A percentile compares a stretch with the other conserved stretches of the same genome.
These are phyloP conservation scores for Pelvicachromis taeniatus DNA, from an alignment of 2,113 vertebrate species.

Conservation along the genomic window DNA sequence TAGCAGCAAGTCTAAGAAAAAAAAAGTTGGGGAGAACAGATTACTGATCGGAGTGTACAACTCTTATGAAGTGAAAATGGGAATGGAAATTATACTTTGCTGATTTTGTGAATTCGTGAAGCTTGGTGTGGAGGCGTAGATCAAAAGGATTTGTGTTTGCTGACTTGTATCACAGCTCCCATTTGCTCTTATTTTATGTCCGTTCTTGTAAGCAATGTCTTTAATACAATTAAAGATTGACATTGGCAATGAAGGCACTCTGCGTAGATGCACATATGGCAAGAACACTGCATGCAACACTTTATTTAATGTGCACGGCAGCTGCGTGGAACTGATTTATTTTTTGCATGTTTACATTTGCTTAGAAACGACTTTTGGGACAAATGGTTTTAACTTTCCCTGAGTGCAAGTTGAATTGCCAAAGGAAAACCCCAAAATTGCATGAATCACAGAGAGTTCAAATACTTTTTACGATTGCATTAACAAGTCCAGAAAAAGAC, in stretches of 20 bases:
- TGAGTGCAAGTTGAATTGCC: neutral
- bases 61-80: neutral
- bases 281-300: neutral
- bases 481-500: neutral
- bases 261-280: neutral
- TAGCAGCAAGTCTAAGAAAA: neutral
- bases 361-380: neutral
- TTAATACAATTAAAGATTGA: neutral
- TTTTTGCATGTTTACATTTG: neutral
- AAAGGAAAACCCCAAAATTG: neutral
- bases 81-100: neutral
- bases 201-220: neutral
- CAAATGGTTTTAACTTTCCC: neutral
- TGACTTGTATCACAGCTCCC: constrained; percentile 1
- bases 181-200: neutral
- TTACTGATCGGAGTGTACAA: neutral
- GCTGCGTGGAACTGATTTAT: neutral
- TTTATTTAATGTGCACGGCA: neutral
- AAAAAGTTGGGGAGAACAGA: neutral
- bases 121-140: neutral
- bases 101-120: neutral
- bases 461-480: neutral
- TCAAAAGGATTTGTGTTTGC: neutral
- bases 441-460: neutral
- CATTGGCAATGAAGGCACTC: neutral